Evolutionary conservation across 1,140 invertebrate species (phyloP).

Genomic region (Adoxophyes honmai): DNA sequence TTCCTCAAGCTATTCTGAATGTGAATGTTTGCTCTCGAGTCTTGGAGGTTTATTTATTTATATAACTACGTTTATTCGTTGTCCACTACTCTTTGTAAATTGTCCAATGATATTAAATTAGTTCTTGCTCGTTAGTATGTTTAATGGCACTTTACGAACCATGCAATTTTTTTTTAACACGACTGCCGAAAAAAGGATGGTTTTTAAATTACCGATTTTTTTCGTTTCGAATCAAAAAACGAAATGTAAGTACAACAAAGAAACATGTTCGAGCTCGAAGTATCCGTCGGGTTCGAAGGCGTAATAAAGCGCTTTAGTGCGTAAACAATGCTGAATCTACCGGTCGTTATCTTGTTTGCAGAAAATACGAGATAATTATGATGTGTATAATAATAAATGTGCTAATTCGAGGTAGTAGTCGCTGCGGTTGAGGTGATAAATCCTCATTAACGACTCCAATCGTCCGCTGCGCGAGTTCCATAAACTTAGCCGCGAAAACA

Average conservation of each 20-base stretch:
- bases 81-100: no score
- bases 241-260: conserved; percentile 8
- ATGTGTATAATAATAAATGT: conserved; percentile 43
- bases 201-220: no score
- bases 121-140: no score
- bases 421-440: conserved; percentile 41
- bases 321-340: conserved; percentile 12
- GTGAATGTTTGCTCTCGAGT: no score
- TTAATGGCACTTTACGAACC: no score
- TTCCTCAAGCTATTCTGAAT: no score
- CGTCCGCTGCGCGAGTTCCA: conserved; percentile 17
- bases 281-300: neutral
- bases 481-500: conserved; percentile 9
- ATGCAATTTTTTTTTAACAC: no score
- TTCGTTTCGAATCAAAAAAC: no score
- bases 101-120: no score
- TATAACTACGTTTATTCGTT: no score
- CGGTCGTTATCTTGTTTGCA: conserved; percentile 21
- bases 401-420: conserved; percentile 46
- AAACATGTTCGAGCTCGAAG: neutral
- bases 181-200: no score
- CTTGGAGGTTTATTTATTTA: no score
- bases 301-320: conserved; percentile 12
- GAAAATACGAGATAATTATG: conserved; percentile 35
- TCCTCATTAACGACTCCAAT: conserved; percentile 42